phyloP scores from a whole-genome alignment of 2,113 vertebrate genomes.

The Mellivora capensis region DNA sequence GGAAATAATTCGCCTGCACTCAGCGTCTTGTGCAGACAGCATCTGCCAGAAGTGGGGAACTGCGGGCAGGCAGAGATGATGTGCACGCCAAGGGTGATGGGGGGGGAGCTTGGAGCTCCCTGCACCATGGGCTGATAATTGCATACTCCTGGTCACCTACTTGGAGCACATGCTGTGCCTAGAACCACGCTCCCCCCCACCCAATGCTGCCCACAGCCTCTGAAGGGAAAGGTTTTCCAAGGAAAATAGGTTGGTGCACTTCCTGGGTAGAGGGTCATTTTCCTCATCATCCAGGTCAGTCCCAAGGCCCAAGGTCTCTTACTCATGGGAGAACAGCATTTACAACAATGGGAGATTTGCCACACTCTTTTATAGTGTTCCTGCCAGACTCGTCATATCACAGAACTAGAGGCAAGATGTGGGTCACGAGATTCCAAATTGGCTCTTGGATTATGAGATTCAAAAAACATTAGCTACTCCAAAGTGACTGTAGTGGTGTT shows the following conservation, averaged over 20 bases:
- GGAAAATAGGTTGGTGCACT: constrained; percentile 15
- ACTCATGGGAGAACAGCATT: not conserved
- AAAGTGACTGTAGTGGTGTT: not conserved
- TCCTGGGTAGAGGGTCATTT: not conserved
- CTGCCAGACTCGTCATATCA: not conserved
- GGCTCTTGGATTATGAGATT: not conserved
- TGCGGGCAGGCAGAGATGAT: constrained; percentile 35
- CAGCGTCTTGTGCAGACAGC: constrained; percentile 67
- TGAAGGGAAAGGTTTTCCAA: not conserved
- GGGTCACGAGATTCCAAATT: not conserved
- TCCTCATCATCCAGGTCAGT: not conserved
- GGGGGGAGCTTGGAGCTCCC: constrained; percentile 35
- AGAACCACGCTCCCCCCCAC: not conserved
- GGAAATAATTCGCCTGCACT: constrained; percentile 70
- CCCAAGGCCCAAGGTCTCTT: not conserved
- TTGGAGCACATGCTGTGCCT: constrained; percentile 43
- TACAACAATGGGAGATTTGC: fast-evolving
- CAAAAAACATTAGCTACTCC: not conserved
- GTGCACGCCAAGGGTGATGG: not conserved
- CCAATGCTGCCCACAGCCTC: not conserved
- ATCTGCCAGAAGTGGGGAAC: constrained; percentile 57
- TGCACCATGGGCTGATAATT: not conserved
- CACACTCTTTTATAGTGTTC: not conserved
- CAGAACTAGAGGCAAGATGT: not conserved
- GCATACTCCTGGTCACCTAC: constrained; percentile 27